Percentiles rank a stretch among this genome's conserved stretches.
Evolutionary conservation across 2,888 invertebrate species (phyloP).

Genomic region (Ormyrus thymus): DNA sequence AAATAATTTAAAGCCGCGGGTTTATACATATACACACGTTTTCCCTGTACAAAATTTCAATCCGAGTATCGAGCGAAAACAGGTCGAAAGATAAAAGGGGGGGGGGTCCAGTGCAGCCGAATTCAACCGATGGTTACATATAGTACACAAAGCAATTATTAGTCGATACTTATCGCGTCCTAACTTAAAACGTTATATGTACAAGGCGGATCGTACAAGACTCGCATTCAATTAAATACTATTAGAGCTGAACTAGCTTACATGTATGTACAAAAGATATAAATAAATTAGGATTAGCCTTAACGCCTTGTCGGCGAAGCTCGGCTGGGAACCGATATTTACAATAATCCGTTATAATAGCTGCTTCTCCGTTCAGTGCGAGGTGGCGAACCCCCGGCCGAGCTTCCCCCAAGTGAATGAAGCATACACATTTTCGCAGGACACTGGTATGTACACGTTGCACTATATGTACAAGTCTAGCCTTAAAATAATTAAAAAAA

Average conservation of each 20-base stretch:
- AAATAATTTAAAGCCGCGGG: conserved; percentile 37
- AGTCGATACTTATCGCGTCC: conserved; percentile 49
- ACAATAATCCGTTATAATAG: no score
- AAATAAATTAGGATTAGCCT: no score
- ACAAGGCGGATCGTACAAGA: conserved; percentile 46
- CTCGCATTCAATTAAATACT: conserved; percentile 55
- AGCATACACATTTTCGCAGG: no score
- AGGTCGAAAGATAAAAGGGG: no score
- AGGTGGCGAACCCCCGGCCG: no score
- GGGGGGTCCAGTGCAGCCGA: conserved; percentile 4
- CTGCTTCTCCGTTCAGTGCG: no score
- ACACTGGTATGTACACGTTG: not conserved
- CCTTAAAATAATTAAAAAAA: conserved; percentile 42
- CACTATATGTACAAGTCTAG: not conserved
- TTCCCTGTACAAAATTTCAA: no score
- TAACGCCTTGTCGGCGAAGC: no score
- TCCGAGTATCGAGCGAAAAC: no score
- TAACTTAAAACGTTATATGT: conserved; percentile 45
- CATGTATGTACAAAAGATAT: conserved; percentile 23
- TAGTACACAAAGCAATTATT: conserved; percentile 46
- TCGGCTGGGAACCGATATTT: no score
- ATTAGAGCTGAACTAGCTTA: conserved; percentile 5
- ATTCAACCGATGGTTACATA: conserved; percentile 30
- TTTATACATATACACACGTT: conserved; percentile 30
- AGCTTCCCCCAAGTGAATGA: no score